These are phyloP conservation scores for Tetrao urogallus DNA, from an alignment of 2,113 vertebrate species.

Conservation along the genomic window DNA sequence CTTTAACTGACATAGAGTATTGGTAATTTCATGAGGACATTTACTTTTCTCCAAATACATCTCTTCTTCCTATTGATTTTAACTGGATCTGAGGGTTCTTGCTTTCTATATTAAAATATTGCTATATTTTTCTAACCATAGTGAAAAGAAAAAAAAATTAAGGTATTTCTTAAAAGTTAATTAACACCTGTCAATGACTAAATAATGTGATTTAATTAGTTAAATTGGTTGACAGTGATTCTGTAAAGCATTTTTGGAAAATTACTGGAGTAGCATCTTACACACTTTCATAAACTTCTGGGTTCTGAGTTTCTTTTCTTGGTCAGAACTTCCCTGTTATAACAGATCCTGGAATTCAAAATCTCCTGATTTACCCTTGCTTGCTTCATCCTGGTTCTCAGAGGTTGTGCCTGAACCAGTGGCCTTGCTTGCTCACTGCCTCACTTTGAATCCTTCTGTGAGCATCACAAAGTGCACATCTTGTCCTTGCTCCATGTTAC, in stretches of 20 bases:
- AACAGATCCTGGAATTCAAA: neutral
- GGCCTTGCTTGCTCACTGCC: neutral
- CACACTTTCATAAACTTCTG: accelerated
- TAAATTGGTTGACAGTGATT: neutral
- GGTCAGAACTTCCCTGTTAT: neutral
- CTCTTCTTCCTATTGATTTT: neutral
- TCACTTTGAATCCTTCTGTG: neutral
- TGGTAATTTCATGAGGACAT: neutral
- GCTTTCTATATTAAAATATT: neutral
- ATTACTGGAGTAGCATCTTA: neutral
- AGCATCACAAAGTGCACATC: no score
- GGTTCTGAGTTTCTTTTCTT: neutral
- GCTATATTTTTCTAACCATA: neutral
- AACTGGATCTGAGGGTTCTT: neutral
- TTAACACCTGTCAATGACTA: neutral
- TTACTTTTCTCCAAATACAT: neutral
- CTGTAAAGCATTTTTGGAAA: neutral
- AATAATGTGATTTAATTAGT: neutral
- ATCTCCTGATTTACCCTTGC: neutral
- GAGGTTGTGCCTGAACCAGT: neutral
- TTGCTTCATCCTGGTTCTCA: neutral
- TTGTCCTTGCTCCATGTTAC: neutral
- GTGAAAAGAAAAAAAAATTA: neutral
- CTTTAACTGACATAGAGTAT: neutral
- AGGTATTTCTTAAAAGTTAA: neutral